Percentiles rank a stretch among this genome's conserved stretches.
These are phyloP conservation scores for Phalacrocorax pelagicus DNA, from an alignment of 2,113 vertebrate species.

Conservation along the genomic window DNA sequence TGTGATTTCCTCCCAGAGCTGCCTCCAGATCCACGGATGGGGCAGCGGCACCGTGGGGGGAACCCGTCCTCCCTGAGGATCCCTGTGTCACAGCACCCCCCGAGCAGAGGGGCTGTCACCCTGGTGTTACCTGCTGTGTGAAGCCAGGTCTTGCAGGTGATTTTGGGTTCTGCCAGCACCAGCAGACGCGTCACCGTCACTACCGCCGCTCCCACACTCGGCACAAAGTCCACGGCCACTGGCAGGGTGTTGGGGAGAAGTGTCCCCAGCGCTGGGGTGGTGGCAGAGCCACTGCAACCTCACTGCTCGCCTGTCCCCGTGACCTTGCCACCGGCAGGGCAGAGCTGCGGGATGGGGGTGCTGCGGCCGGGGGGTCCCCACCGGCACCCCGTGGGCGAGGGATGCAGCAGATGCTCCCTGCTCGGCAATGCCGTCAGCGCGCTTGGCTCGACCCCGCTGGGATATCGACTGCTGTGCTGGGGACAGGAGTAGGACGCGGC, in stretches of 20 bases:
- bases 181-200: background rate
- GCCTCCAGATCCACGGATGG: accelerated
- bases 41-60: accelerated
- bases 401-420: accelerated
- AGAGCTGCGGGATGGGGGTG: background rate
- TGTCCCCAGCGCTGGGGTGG: background rate
- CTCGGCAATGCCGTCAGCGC: background rate
- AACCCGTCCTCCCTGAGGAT: accelerated
- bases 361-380: background rate
- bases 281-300: background rate
- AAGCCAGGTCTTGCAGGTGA: background rate
- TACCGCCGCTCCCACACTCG: background rate
- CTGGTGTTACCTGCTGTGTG: background rate
- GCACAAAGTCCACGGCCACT: conserved; percentile 2
- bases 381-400: accelerated
- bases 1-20: background rate
- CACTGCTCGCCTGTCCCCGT: background rate
- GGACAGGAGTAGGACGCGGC: background rate
- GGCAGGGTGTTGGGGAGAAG: background rate
- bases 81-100: background rate
- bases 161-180: background rate
- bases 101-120: background rate
- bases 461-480: background rate
- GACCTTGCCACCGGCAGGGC: background rate
- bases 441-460: background rate